A percentile compares a stretch with the other conserved stretches of the same genome.
phyloP scores from a whole-genome alignment of 1,140 invertebrate genomes.

The Drosophila hydei region DNA sequence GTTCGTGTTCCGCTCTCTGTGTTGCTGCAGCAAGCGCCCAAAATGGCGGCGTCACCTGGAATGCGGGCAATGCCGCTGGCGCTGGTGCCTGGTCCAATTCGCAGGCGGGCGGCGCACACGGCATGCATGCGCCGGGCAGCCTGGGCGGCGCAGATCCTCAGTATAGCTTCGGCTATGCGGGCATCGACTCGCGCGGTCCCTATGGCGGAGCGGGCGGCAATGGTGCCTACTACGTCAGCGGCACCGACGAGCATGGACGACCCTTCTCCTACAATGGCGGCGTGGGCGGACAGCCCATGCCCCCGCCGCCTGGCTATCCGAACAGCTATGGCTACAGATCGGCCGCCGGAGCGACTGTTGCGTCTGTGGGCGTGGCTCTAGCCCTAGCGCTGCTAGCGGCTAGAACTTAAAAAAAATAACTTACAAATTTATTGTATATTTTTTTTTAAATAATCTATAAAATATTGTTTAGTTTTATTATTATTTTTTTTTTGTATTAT shows the following conservation, averaged over 20 bases:
- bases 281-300: conserved; percentile 38
- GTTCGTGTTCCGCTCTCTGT: background rate
- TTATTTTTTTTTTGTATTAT: conserved; percentile 49
- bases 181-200: conserved; percentile 62
- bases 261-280: conserved; percentile 64
- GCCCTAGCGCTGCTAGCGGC: conserved; percentile 23
- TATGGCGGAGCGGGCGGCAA: conserved; percentile 73
- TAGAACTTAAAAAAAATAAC: conserved; percentile 33
- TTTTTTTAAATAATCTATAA: background rate
- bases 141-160: conserved; percentile 54
- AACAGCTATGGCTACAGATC: conserved; percentile 52
- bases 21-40: conserved; percentile 28
- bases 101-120: conserved; percentile 42
- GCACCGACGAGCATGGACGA: conserved; percentile 67
- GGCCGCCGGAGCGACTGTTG: background rate
- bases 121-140: conserved; percentile 64
- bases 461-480: conserved; percentile 3
- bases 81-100: conserved; percentile 41
- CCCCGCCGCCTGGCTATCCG: conserved; percentile 47
- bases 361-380: conserved; percentile 2
- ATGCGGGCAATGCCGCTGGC: conserved; percentile 24
- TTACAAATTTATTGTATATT: too few species aligned
- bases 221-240: conserved; percentile 69
- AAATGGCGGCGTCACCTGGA: conserved; percentile 24
- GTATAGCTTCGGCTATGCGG: conserved; percentile 68